Percentiles rank a stretch among this genome's conserved stretches.
Conservation (phyloP, 2,113 vertebrate species). For the Cranoglanis bouderius region DNA sequence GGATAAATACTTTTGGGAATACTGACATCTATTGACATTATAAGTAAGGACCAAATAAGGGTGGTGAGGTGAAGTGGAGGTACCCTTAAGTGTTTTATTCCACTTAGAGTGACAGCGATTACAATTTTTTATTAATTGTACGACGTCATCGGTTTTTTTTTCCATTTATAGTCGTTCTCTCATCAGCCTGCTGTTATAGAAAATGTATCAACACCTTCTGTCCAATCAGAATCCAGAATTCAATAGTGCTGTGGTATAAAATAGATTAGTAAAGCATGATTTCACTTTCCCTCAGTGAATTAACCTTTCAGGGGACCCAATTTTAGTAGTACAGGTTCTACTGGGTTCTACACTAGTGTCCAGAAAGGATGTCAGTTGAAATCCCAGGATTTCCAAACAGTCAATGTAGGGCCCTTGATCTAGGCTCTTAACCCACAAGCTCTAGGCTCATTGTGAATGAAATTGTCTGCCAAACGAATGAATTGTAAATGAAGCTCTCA, state of each 20-base stretch:
- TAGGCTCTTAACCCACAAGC: neutral
- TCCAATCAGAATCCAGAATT: neutral
- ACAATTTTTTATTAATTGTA: neutral
- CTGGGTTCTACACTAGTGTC: neutral
- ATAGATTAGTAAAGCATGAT: neutral
- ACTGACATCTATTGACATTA: neutral
- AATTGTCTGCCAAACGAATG: neutral
- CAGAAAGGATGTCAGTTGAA: neutral
- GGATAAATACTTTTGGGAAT: neutral
- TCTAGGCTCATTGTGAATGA: neutral
- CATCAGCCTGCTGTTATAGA: neutral
- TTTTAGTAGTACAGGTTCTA: neutral
- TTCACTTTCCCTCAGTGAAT: neutral
- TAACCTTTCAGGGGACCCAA: neutral
- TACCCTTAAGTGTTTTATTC: neutral
- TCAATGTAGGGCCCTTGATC: neutral
- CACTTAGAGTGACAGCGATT: no score
- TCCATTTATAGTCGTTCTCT: neutral
- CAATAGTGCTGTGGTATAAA: neutral
- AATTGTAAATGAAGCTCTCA: neutral
- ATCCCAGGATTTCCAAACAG: neutral
- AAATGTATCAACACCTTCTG: neutral
- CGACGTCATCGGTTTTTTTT: neutral
- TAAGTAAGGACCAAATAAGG: neutral
- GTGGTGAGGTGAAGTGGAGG: neutral